Evolutionary conservation across 1,140 invertebrate species (phyloP).

Genomic region (Planococcus citri): DNA sequence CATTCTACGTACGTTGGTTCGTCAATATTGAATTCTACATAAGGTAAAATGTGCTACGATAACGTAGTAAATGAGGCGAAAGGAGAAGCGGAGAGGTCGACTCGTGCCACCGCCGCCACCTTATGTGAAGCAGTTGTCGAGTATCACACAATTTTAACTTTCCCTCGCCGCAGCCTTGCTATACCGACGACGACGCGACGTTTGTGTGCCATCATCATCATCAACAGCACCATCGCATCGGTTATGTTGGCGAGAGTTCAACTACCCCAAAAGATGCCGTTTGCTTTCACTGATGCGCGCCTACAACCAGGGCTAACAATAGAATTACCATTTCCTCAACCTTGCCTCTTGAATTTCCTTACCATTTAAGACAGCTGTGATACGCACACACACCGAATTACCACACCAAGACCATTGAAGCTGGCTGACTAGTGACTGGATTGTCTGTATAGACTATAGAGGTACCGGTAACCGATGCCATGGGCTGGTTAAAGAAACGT

Average conservation of each 20-base stretch:
- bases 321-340: slow-evolving; percentile 1
- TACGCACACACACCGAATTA: too few relatives aligned
- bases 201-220: neutral
- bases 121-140: neutral
- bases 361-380: neutral
- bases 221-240: too few relatives aligned
- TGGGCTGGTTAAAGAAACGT: neutral
- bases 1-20: neutral
- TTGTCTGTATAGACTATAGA: too few relatives aligned
- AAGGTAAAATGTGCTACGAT: neutral
- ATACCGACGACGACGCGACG: neutral
- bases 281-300: neutral
- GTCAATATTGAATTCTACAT: neutral
- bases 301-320: too few relatives aligned
- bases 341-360: neutral
- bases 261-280: neutral
- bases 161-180: too few relatives aligned
- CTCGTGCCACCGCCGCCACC: neutral
- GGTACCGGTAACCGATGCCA: neutral
- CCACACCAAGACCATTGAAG: too few relatives aligned
- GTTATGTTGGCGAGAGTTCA: slow-evolving; percentile 7
- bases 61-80: neutral
- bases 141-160: slow-evolving; percentile 18
- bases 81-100: neutral
- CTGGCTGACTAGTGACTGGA: too few relatives aligned